Evolutionary conservation across 2,113 vertebrate genomes (phyloP).

Genomic region (Acinonyx jubatus): DNA sequence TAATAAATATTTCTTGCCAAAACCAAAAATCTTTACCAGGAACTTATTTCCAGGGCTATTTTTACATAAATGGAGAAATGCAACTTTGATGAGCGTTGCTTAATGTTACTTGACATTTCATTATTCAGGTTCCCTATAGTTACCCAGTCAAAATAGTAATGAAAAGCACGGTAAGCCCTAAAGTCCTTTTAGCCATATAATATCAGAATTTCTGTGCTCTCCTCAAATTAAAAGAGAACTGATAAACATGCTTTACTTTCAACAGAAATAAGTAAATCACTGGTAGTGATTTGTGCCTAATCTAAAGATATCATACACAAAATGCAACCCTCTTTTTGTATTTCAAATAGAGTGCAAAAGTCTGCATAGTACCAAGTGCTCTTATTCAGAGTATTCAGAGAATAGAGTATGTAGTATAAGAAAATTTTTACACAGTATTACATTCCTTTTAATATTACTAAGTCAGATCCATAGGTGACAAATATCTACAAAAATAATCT

Average conservation of each 20-base stretch:
- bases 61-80: slow-evolving; percentile 21
- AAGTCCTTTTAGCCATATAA: background rate
- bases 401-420: background rate
- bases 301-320: background rate
- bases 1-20: background rate
- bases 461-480: background rate
- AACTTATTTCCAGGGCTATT: background rate
- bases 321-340: background rate
- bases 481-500: background rate
- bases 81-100: background rate
- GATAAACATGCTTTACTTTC: background rate
- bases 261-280: background rate
- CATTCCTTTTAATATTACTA: background rate
- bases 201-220: background rate
- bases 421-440: background rate
- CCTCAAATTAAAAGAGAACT: slow-evolving; percentile 25
- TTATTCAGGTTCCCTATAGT: background rate
- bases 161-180: background rate
- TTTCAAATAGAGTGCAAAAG: background rate
- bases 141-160: background rate
- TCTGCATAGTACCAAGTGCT: background rate
- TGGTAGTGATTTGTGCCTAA: background rate
- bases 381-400: background rate
- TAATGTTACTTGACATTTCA: background rate
- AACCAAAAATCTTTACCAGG: slow-evolving; percentile 12